These are phyloP conservation scores for Tetranychus piercei DNA, from an alignment of 2,888 invertebrate genomes.

Conservation along the genomic window DNA sequence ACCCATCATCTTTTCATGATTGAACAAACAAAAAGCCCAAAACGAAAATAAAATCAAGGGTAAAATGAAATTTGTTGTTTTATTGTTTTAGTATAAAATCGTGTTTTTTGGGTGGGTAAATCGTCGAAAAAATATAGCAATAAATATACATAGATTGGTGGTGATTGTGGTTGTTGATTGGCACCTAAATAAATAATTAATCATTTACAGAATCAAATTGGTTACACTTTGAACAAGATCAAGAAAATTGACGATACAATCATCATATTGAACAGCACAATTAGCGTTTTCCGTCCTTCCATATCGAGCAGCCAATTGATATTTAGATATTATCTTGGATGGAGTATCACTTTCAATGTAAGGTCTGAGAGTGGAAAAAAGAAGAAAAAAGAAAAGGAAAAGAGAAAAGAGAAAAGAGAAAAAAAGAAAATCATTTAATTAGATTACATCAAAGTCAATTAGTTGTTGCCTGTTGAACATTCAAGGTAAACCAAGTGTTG, in stretches of 20 bases:
- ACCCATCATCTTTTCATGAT: not conserved
- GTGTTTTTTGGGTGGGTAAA: not conserved
- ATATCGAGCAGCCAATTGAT: slow-evolving; percentile 29
- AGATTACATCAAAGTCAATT: not conserved
- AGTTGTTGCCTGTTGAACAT: not conserved
- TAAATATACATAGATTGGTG: not conserved
- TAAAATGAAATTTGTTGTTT: not conserved
- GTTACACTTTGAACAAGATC: slow-evolving; percentile 27
- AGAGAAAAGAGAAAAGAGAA: no score
- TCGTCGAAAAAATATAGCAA: not conserved
- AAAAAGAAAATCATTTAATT: not conserved
- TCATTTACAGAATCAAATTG: slow-evolving; percentile 20
- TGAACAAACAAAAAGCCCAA: not conserved
- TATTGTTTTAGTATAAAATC: not conserved
- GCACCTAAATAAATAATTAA: slow-evolving; percentile 7
- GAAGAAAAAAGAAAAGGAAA: no score
- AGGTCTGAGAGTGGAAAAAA: slow-evolving; percentile 14
- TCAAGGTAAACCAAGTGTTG: no score
- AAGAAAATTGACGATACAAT: slow-evolving; percentile 29
- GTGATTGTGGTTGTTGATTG: not conserved
- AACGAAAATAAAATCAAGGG: not conserved
- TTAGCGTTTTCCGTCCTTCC: slow-evolving; percentile 28
- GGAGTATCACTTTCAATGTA: slow-evolving; percentile 26
- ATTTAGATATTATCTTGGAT: slow-evolving; percentile 27
- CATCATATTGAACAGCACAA: slow-evolving; percentile 29